Evolutionary conservation across 2,797 vertebrate species (phyloP).

Genomic region (Hyperoplus immaculatus): DNA sequence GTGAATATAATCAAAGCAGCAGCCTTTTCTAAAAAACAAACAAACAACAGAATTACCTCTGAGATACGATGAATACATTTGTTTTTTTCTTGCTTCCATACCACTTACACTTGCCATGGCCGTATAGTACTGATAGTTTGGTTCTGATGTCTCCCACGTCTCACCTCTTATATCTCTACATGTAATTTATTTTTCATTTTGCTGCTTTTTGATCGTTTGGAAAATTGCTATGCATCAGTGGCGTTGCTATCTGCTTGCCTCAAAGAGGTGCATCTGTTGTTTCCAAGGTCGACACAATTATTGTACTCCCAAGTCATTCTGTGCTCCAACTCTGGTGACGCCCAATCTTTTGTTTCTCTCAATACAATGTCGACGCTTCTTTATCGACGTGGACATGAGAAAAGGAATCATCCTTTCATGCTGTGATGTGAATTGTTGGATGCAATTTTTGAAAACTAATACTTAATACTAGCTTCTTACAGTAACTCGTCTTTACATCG

Average conservation of each 20-base stretch:
- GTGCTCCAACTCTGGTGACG: slow-evolving; percentile 30
- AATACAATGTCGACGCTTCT: slow-evolving; percentile 44
- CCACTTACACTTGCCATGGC: not conserved
- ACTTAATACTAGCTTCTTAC: not conserved
- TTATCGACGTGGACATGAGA: slow-evolving; percentile 33
- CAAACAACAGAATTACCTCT: slow-evolving; percentile 1
- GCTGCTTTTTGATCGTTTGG: slow-evolving; percentile 35
- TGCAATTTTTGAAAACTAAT: slow-evolving; percentile 35
- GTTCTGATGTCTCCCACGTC: slow-evolving; percentile 3
- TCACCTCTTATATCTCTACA: not conserved
- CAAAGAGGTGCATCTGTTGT: slow-evolving; percentile 44
- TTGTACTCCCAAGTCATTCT: slow-evolving; percentile 32
- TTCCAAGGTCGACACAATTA: slow-evolving; percentile 46
- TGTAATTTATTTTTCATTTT: slow-evolving; percentile 11
- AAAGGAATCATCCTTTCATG: slow-evolving; percentile 16
- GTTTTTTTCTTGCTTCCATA: not conserved
- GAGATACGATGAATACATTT: not conserved
- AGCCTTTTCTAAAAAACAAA: slow-evolving; percentile 17
- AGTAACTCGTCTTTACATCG: not conserved
- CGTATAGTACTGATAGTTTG: slow-evolving; percentile 1
- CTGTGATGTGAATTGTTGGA: slow-evolving; percentile 29
- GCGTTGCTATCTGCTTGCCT: slow-evolving; percentile 45
- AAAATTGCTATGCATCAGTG: slow-evolving; percentile 27
- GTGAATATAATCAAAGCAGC: slow-evolving; percentile 30
- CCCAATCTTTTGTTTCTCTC: slow-evolving; percentile 40